A percentile compares a stretch with the other conserved stretches of the same genome.
phyloP scores from a whole-genome alignment of 2,113 vertebrate genomes.

The Zingel zingel region DNA sequence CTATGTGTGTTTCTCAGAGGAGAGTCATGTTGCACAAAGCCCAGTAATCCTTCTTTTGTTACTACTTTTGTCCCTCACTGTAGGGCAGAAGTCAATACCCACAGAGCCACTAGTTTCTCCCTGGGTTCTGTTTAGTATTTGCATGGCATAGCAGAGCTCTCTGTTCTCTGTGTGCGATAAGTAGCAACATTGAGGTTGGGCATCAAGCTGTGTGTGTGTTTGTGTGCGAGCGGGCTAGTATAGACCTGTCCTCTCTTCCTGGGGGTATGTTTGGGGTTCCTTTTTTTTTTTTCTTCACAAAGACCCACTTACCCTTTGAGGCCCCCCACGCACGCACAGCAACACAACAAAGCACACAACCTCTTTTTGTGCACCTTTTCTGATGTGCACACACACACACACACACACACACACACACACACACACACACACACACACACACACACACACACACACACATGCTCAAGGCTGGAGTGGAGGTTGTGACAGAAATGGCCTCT shows the following conservation, averaged over 20 bases:
- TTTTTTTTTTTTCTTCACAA: constrained; percentile 43
- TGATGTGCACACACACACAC: background rate
- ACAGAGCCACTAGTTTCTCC: constrained; percentile 13
- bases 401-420: constrained; percentile 4
- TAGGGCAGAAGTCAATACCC: constrained; percentile 51
- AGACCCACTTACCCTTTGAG: constrained; percentile 40
- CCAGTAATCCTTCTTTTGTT: constrained; percentile 64
- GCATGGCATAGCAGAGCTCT: constrained; percentile 23
- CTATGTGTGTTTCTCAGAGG: constrained; percentile 25
- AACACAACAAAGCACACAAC: constrained; percentile 18
- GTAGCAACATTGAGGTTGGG: constrained; percentile 9
- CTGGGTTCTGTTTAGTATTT: constrained; percentile 41
- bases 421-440: constrained; percentile 11
- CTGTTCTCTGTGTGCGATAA: constrained; percentile 48
- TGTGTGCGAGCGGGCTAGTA: constrained; percentile 40
- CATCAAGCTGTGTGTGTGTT: constrained; percentile 33
- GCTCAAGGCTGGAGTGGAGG: constrained; percentile 9
- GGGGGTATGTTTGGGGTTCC: constrained; percentile 48
- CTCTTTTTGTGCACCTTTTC: constrained; percentile 11
- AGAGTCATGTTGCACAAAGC: constrained; percentile 1
- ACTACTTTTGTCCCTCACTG: constrained; percentile 46
- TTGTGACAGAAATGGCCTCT: constrained; percentile 62
- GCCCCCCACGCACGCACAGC: constrained; percentile 12
- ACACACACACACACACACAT: background rate
- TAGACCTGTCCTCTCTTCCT: constrained; percentile 45